Base-by-base conservation (phyloP, 1,140 invertebrate species). In the Drosophila bocqueti region DNA sequence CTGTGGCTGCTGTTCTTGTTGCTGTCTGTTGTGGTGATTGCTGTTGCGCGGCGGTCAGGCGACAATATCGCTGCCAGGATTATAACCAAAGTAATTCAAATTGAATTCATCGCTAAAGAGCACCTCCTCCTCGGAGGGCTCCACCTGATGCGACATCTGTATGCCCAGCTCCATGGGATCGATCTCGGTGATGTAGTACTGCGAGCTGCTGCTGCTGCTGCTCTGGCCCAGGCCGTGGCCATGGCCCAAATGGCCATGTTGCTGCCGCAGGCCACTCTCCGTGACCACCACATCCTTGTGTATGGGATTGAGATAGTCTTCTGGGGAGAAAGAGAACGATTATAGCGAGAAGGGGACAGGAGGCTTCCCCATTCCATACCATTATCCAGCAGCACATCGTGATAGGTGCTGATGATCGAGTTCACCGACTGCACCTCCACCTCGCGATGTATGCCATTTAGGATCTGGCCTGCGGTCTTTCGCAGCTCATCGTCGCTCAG, bases 301-400 rank as follows among this genome's bases (percentile, higher is more conserved):
- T 50, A 94, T 91, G 31, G 93, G 93, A 86, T 94, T 94, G 43
- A 94, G 83, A 74, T 94, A 94, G 80, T 94, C 93, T 93, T 89
- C 79, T 84, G 64, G 10, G 18, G 1, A 16, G 2, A 0, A 16
- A 10, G 15, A 16, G 26, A 26, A 2, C 6, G 9, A 26, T 0
- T 0, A 7, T 47, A 2, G 13, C 15, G 1, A 26, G 21, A 15
- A 16, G 8, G 1, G 13, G 3, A 3, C 15, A 16, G 1, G 21
- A 9, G 0, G 21, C 2, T 26, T 31, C 83, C 83, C 83, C 83
- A 29, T 29, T 29, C 6, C 6, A 1, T 49, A 93, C 92, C 91
- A 92, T 92, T 92, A 26, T 92, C 92, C 15, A 92, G 79, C 15
- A 92, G 57, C 13, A 86, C 91, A 54, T 93, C 92, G 57, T 92